Conservation (phyloP, 2,797 vertebrate genomes). For the Ciconia nigra region DNA sequence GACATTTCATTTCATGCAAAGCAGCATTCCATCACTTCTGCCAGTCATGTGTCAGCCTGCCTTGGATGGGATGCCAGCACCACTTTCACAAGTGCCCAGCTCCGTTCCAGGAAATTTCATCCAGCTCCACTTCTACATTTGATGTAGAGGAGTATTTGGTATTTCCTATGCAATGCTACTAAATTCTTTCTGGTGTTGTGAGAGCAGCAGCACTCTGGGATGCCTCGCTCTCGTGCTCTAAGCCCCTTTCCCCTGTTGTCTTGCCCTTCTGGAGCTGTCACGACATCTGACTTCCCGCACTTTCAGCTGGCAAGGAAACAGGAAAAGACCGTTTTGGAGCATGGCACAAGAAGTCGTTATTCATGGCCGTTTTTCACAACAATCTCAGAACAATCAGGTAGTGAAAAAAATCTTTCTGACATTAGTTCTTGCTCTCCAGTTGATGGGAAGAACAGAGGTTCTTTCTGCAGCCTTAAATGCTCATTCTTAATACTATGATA, state of each 20-base stretch:
- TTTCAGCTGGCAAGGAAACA: rapidly evolving
- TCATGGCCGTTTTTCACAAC: not conserved
- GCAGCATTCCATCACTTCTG: not conserved
- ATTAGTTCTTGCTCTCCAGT: not conserved
- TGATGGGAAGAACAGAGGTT: not conserved
- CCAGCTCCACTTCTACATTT: not conserved
- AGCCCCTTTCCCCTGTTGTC: not conserved
- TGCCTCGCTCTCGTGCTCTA: not conserved
- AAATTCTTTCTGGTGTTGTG: not conserved
- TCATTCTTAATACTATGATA: not conserved
- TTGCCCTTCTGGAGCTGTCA: not conserved
- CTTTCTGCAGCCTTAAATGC: not conserved
- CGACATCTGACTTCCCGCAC: rapidly evolving
- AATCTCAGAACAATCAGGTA: not conserved
- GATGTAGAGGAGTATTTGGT: rapidly evolving
- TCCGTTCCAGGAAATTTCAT: not conserved
- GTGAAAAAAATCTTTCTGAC: not conserved
- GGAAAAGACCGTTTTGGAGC: rapidly evolving
- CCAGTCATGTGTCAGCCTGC: not conserved
- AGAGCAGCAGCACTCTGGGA: not conserved
- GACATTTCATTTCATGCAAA: not conserved
- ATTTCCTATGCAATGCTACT: not conserved
- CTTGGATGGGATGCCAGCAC: not conserved
- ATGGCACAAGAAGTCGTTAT: rapidly evolving
- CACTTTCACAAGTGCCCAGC: not conserved